Base-by-base conservation (phyloP, 2,113 vertebrate species). In the Hepsetus odoe region DNA sequence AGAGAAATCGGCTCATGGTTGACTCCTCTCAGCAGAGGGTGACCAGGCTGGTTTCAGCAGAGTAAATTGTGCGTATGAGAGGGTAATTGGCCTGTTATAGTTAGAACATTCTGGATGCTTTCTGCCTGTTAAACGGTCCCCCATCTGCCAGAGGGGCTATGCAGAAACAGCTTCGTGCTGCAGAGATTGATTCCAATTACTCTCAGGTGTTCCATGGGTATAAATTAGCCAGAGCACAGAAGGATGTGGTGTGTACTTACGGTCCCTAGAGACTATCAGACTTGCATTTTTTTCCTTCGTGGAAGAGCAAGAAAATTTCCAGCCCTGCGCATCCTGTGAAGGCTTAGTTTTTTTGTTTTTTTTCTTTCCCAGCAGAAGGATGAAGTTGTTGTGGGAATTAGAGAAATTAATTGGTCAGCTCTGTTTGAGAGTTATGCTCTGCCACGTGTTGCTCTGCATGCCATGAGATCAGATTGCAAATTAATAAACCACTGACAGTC, bases 1-100 rank as follows among this genome's bases (percentile, higher is more conserved):
- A 49, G 68, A 69, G 76, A 79, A 72, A 69, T 62, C 68, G 68
- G 56, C 68, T 79, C 56, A 14, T 78, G 51, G 28, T 56, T 62
- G 42, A 33, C 56, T 33, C 32, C 76, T 79, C 68, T 58, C 58
- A 72, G 24, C 38, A 49, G 76, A 78, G 67, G 56, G 56, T 46
- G 75, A 61, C 75, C 58, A 56, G 55, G 55, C 46, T n/a, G 55
- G 44, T 76, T 69, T 71, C 33, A 46, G 44, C 55, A 62, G 56
- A 76, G 56, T 69, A 76, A 76, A 76, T 53, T 53, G 44, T 76
- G 72, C 46, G 53, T 53, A 46, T 76, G 66, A 30, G 20, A 69
- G 56, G 32, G 42, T 67, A 70, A 75, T 75, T 69, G 72, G 44
- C 12, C 72, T 70, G 53, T 81, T 64, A 76, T 67, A 30, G 64